A percentile compares a stretch with the other conserved stretches of the same genome.
Evolutionary conservation across 2,888 invertebrate species (phyloP).

Genomic region (Kuschelorhynchus macadamiae): DNA sequence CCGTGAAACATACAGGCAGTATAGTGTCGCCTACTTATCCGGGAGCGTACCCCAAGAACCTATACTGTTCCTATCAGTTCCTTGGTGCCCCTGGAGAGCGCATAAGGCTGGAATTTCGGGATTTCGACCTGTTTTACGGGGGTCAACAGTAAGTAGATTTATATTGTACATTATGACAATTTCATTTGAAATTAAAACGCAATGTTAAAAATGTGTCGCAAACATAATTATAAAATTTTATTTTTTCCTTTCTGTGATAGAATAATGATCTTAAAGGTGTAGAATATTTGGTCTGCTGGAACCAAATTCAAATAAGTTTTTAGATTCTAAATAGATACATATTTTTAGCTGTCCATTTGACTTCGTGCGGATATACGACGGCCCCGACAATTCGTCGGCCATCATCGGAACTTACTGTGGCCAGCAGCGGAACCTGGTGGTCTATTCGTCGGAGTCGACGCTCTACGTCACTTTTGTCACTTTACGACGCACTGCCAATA

Average conservation of each 20-base stretch:
- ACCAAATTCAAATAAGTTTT: too few species aligned
- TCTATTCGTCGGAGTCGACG: constrained; percentile 93
- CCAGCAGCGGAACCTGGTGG: constrained; percentile 94
- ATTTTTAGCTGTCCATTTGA: constrained; percentile 98
- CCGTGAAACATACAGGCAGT: constrained; percentile 81
- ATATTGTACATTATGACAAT: not conserved
- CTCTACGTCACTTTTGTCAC: constrained; percentile 94
- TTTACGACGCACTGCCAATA: constrained; percentile 90
- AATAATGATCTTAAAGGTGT: too few species aligned
- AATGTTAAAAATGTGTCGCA: too few species aligned
- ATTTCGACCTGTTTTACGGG: constrained; percentile 98
- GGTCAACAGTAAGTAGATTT: constrained; percentile 90
- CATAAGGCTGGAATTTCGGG: constrained; percentile 95
- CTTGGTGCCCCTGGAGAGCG: constrained; percentile 91
- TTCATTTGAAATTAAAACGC: not conserved
- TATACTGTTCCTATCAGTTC: constrained; percentile 94
- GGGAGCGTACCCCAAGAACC: constrained; percentile 97
- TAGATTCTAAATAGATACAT: too few species aligned
- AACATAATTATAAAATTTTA: too few species aligned
- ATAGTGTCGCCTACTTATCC: constrained; percentile 98
- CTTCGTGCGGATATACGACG: constrained; percentile 97
- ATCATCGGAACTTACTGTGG: constrained; percentile 98
- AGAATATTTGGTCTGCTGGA: too few species aligned
- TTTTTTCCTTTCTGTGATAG: too few species aligned
- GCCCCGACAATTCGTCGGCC: constrained; percentile 88